Evolutionary conservation across 2,888 invertebrate genomes (phyloP).

Genomic region (Pachliopta kotzebuea): DNA sequence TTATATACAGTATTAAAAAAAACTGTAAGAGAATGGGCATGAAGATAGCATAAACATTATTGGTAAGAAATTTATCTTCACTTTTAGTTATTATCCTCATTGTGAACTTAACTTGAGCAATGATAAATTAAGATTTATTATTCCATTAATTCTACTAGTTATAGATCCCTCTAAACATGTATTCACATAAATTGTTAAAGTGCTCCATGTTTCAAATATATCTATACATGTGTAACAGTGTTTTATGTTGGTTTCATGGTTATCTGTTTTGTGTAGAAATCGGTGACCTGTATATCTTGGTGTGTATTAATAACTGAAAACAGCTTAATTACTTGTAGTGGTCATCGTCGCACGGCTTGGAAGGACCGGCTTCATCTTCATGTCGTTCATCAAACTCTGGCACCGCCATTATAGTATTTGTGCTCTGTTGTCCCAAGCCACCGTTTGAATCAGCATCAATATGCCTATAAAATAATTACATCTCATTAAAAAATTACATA

Average conservation of each 20-base stretch:
- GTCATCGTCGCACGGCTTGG: constrained; percentile 55
- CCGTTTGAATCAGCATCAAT: constrained; percentile 9
- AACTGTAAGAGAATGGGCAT: too few relatives aligned
- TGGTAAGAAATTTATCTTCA: too few relatives aligned
- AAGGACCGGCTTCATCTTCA: constrained; percentile 57
- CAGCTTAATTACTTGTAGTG: constrained; percentile 55
- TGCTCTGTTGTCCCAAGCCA: constrained; percentile 4
- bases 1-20: too few relatives aligned
- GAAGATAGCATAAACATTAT: too few relatives aligned
- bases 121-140: too few relatives aligned
- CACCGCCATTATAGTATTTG: background rate
- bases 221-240: background rate
- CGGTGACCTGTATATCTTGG: background rate
- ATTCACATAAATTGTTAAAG: too few relatives aligned
- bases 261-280: background rate
- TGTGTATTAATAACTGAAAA: background rate
- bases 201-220: too few relatives aligned
- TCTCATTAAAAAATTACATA: background rate
- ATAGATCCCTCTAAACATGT: too few relatives aligned
- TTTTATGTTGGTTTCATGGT: background rate
- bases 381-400: constrained; percentile 25
- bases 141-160: too few relatives aligned
- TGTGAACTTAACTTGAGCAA: too few relatives aligned
- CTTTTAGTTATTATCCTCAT: too few relatives aligned
- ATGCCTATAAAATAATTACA: constrained; percentile 4